phyloP scores from a whole-genome alignment of 2,797 vertebrate genomes.

The Tarsius wallacei region DNA sequence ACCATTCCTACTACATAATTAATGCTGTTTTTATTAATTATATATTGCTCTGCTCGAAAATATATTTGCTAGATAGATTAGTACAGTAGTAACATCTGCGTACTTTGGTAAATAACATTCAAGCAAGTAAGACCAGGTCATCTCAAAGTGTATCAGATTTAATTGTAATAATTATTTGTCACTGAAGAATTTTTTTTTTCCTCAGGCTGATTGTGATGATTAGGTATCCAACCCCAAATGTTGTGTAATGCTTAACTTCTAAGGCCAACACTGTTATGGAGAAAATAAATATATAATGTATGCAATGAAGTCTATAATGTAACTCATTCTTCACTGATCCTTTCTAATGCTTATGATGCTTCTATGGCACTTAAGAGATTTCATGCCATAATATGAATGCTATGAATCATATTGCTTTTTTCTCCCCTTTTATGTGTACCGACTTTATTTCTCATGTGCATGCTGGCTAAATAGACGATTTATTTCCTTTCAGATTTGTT shows the following conservation, averaged over 20 bases:
- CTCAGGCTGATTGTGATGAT: not conserved
- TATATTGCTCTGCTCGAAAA: not conserved
- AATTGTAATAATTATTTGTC: not conserved
- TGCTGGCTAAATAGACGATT: not conserved
- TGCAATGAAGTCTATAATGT: not conserved
- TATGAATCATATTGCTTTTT: not conserved
- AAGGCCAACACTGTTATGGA: not conserved
- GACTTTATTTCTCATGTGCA: not conserved
- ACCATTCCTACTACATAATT: not conserved
- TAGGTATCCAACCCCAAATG: not conserved
- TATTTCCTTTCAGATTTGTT: not conserved
- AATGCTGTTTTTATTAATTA: not conserved
- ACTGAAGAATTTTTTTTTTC: not conserved
- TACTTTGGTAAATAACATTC: not conserved
- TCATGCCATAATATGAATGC: not conserved
- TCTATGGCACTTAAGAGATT: not conserved
- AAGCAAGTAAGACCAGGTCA: not conserved
- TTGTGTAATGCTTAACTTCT: not conserved
- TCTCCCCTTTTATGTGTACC: not conserved
- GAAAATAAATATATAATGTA: not conserved
- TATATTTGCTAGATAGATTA: not conserved
- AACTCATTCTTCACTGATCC: not conserved
- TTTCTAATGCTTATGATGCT: not conserved
- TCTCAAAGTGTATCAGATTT: not conserved
- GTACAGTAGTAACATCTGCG: too few relatives aligned